Base-by-base conservation (phyloP, 1,140 invertebrate genomes). In the Phymorhynchus buccinoides region DNA sequence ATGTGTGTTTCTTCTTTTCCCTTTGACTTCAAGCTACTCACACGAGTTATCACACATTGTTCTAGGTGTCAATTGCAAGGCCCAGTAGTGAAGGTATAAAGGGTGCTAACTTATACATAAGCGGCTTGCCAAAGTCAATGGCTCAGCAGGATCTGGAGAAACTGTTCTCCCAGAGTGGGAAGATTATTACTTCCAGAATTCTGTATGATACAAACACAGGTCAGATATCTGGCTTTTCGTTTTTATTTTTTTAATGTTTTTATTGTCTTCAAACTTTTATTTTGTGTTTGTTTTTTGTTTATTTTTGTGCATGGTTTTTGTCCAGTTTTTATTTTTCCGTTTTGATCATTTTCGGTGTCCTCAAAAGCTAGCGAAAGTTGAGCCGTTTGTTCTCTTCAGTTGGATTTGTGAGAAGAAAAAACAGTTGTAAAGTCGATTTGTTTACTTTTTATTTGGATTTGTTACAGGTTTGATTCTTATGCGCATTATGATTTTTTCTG, bases 31-130 rank as follows among this genome's bases (percentile, higher is more conserved):
- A n/a, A n/a, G n/a, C n/a, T 56, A 83, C 81, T 83, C 66, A 83
- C 81, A 83, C 81, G n/a, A 71, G 62, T 88, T n/a, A n/a, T 83
- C 84, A 86, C 85, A 80, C 86, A 86, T 87, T 89, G 90, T 92
- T 94, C 86, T 93, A 98, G 97, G 98, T 99, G 87, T 99, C 98
- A 87, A 98, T 98, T 95, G 99, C 99, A 88, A 95, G 99, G 92
- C 99, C 98, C 85, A 99, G 98, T 95, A 99, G 98, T 94, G 99
- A 99, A 95, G 97, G 97, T 90, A 99, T 99, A 93, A 99, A 99
- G 94, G 99, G 99, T 90, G 99, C 99, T 88, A 99, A 99, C 94
- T 95, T 99, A 86, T 99, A 99, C 94, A 98, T 99, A 84, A 99
- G 98, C 93, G 99, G 99, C 89, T 95, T 99, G 90, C 98, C 98